Conservation (phyloP, 92 coral and sea anemone species). For the Meandrina meandrites region DNA sequence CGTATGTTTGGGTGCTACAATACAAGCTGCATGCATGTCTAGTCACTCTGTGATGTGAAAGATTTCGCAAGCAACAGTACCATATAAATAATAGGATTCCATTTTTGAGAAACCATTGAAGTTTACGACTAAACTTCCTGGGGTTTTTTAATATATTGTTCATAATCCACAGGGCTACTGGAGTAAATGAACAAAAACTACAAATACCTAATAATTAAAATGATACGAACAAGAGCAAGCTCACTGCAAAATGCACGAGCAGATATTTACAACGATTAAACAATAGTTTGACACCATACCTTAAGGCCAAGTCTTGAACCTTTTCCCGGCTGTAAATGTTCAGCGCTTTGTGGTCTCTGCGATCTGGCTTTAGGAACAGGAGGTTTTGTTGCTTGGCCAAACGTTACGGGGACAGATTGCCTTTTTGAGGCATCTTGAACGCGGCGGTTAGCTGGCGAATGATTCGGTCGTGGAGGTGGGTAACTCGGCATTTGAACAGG, state of each 20-base stretch:
- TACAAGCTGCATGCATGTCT: not conserved
- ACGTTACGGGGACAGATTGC: constrained; percentile 46
- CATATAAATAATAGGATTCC: no score
- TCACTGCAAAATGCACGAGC: not conserved
- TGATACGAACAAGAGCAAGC: not conserved
- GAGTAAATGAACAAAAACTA: not conserved
- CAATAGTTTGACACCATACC: not conserved
- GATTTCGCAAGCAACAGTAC: not conserved
- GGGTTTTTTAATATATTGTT: not conserved
- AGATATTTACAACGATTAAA: not conserved
- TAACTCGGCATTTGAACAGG: constrained; percentile 81
- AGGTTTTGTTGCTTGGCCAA: constrained; percentile 38
- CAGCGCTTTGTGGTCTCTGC: constrained; percentile 51
- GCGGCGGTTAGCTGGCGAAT: constrained; percentile 72
- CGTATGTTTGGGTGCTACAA: not conserved
- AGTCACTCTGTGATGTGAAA: not conserved
- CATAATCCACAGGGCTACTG: not conserved
- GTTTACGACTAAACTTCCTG: not conserved
- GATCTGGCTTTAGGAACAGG: constrained; percentile 44
- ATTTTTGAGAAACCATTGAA: not conserved
- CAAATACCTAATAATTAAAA: not conserved
- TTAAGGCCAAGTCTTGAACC: not conserved
- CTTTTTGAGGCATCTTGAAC: constrained; percentile 51
- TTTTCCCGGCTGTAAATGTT: constrained; percentile 19
- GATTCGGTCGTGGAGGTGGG: constrained; percentile 99